Conservation (phyloP, 2,888 invertebrate genomes). For the Oscheius sp. region DNA sequence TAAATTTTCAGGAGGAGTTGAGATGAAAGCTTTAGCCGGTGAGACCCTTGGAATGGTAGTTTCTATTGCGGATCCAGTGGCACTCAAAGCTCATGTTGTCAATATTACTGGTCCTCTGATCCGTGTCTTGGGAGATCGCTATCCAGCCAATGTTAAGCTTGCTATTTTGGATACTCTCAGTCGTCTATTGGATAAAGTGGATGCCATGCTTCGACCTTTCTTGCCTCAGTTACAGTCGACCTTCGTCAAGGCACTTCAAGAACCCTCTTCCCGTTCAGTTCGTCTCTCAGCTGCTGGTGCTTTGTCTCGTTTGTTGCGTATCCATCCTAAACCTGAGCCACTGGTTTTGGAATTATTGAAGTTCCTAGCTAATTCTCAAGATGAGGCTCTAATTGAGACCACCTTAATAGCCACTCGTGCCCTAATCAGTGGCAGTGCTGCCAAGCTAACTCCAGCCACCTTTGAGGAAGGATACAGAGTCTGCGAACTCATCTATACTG, state of each 20-base stretch:
- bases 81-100: conserved; percentile 81
- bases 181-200: conserved; percentile 89
- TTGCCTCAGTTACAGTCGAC: conserved; percentile 97
- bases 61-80: conserved; percentile 49
- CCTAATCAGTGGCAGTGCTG: conserved; percentile 85
- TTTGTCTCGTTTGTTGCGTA: conserved; percentile 71
- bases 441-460: conserved; percentile 64
- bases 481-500: conserved; percentile 35
- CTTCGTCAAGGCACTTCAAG: conserved; percentile 91
- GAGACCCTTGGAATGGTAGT: conserved; percentile 87
- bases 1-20: conserved; percentile 78
- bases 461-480: conserved; percentile 43
- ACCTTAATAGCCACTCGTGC: conserved; percentile 89
- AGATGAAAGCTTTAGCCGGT: conserved; percentile 93
- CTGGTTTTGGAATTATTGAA: conserved; percentile 91
- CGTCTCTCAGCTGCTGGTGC: conserved; percentile 55
- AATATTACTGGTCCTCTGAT: conserved; percentile 97
- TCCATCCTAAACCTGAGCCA: conserved; percentile 92
- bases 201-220: conserved; percentile 93
- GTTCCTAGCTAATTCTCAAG: conserved; percentile 83
- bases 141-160: conserved; percentile 90
- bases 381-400: conserved; percentile 85
- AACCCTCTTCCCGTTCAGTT: conserved; percentile 74
- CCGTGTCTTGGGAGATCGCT: conserved; percentile 86
- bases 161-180: conserved; percentile 93